Evolutionary conservation across 2,888 invertebrate species (phyloP), one percentile per base, ranked within the genome.

Genomic region (Molorchus minor): DNA sequence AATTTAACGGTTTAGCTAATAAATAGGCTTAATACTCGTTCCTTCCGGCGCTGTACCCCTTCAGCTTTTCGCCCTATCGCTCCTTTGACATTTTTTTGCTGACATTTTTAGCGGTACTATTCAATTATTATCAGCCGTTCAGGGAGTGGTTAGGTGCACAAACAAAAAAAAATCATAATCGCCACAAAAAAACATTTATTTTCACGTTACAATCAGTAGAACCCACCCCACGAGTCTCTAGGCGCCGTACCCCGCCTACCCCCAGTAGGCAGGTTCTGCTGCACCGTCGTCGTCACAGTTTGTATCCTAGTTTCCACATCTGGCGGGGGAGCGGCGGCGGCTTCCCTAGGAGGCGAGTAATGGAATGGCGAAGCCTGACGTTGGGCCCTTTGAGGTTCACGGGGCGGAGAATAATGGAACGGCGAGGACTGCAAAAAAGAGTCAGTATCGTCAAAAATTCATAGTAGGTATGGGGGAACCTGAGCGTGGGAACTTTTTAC

Each of bases 141-240:
- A n/a, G n/a, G n/a, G n/a, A n/a, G n/a, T n/a, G n/a, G n/a, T n/a
- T n/a, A n/a, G n/a, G n/a, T n/a, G n/a, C n/a, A n/a, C n/a, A n/a
- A n/a, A n/a, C n/a, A n/a, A n/a, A n/a, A n/a, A n/a, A n/a, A n/a
- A n/a, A n/a, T n/a, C n/a, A n/a, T n/a, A n/a, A n/a, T n/a, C n/a
- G n/a, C n/a, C n/a, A n/a, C n/a, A n/a, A n/a, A n/a, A n/a, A n/a
- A n/a, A n/a, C n/a, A n/a, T n/a, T n/a, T n/a, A n/a, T n/a, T n/a
- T n/a, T n/a, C n/a, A n/a, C n/a, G n/a, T n/a, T n/a, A 33, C 33
- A 25, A 51, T 56, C 56, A 67, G 29, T 65, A 55, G 56, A 74
- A 77, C 3, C 77, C 77, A 30, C 73, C 70, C 77, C 78, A 78
- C 1, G 71, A 56, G 58, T 78, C 78, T 29, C 62, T 63, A 0